Base-by-base conservation (phyloP, 2,888 invertebrate genomes). In the Dryocosmus kuriphilus region DNA sequence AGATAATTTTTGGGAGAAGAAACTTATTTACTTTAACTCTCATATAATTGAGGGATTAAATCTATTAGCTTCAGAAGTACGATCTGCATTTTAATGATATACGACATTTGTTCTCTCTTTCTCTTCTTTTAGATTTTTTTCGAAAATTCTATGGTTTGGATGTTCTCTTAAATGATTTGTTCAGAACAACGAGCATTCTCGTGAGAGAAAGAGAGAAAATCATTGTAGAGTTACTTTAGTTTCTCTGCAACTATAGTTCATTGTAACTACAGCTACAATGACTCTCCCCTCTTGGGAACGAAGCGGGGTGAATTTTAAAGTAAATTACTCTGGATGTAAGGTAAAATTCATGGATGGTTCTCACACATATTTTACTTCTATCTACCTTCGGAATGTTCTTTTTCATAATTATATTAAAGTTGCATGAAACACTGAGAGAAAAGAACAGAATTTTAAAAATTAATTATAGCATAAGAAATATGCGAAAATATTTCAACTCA, bases 211-310 rank as follows among this genome's bases (percentile, higher is more conserved):
- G 27, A 41, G 2, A 24, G 41, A 41, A 65, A 41, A 65, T 27
- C 41, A 41, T 65, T 41, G 65, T 46, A 19, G 22, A 65, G 65
- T 41, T 41, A 41, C 41, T 41, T 65, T 22, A 65, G 65, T 65
- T 65, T 65, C 65, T 65, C 41, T 65, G 65, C 41, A 65, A 41
- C 65, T 38, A 38, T 24, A 65, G 65, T 65, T 35, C 65, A 65
- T 65, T 65, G 38, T 38, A 65, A 65, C 65, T 65, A 65, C 38
- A 65, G 41, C 65, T 41, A 65, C 65, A 65, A 65, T 65, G 41
- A 41, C 41, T 16, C 11, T 41, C 41, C 65, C 65, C 65, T 27
- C 41, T 24, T 41, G 65, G 65, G 41, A 65, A 27, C 41, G 1
- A 24, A 41, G 65, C 11, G 65, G 65, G 65, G 65, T 65, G 65